Evolutionary conservation across 2,888 invertebrate genomes (phyloP).

Genomic region (Ophraella communa): DNA sequence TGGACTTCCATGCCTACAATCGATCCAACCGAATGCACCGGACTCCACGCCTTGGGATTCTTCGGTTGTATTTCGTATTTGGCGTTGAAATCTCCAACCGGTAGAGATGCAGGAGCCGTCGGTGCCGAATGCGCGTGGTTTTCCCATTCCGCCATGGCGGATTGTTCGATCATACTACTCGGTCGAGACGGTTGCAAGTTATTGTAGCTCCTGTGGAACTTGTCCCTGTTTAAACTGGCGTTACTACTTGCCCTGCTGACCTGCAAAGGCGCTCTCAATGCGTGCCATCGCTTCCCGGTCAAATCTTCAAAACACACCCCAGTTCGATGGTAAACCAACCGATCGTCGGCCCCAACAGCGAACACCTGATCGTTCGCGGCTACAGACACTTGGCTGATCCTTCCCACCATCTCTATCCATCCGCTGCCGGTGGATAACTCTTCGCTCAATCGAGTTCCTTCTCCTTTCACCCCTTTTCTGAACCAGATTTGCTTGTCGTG

Average conservation of each 20-base stretch:
- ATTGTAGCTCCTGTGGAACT: slow-evolving; percentile 69
- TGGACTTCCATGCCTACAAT: slow-evolving; percentile 86
- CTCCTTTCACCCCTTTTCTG: slow-evolving; percentile 66
- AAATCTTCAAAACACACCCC: slow-evolving; percentile 77
- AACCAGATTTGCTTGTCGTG: slow-evolving; percentile 89
- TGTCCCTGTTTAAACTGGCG: slow-evolving; percentile 66
- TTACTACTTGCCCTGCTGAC: slow-evolving; percentile 83
- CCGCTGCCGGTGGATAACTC: slow-evolving; percentile 80
- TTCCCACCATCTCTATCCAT: slow-evolving; percentile 90
- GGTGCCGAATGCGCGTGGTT: slow-evolving; percentile 78
- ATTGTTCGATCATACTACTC: slow-evolving; percentile 64
- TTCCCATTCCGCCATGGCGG: slow-evolving; percentile 69
- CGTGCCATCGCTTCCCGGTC: slow-evolving; percentile 88
- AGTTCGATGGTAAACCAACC: slow-evolving; percentile 79
- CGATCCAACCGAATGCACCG: slow-evolving; percentile 86
- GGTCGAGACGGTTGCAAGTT: slow-evolving; percentile 62
- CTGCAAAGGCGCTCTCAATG: slow-evolving; percentile 80
- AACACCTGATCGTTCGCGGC: slow-evolving; percentile 86
- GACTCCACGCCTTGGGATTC: slow-evolving; percentile 86
- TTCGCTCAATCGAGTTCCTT: slow-evolving; percentile 74
- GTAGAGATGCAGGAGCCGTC: slow-evolving; percentile 70
- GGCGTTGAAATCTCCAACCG: slow-evolving; percentile 62
- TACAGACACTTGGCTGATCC: slow-evolving; percentile 83
- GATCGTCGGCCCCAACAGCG: slow-evolving; percentile 83
- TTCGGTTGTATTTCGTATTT: slow-evolving; percentile 77